Base-by-base conservation (phyloP, 2,888 invertebrate genomes). In the Zygaena filipendulae region DNA sequence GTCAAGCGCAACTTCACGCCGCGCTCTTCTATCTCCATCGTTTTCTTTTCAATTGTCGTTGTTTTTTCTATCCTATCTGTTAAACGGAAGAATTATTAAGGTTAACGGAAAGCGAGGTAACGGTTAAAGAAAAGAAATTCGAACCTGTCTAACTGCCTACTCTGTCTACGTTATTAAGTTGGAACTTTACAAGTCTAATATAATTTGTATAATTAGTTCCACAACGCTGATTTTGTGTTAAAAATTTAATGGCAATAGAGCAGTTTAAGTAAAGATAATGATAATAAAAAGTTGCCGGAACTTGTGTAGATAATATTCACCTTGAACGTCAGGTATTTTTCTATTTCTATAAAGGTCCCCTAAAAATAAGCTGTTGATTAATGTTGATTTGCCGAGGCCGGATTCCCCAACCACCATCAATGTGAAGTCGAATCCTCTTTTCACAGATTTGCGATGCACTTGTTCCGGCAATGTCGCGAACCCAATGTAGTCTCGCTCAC, bases 391-490 rank as follows among this genome's bases (percentile, higher is more conserved):
- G 32, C 97, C 97, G 26, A 97, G 82, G 0, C 97, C 96, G 0
- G 91, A 90, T 70, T 97, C 96, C 14, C 96, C 97, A 16, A 96
- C 92, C 10, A 97, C 96, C 95, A 97, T 95, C 40, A 97, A 79
- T 0, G 96, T 97, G 71, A 97, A 97, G 68, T 97, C 96, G 69
- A 97, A 97, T 30, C 96, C 96, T 49, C 93, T 86, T 74, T 97
- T 97, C 28, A 96, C 96, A 0, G 95, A 95, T 77, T 97, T 97
- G 44, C 96, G 86, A 74, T 97, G 96, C 30, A 97, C 94, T 75
- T 97, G 96, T 64, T 96, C 95, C 11, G 96, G 96, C 36, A 97
- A 82, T 31, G 95, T 96, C 40, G 96, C 96, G 64, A 97, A 96
- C 33, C 96, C 97, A 51, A 97, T 94, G 72, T 93, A 93, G 60